phyloP scores from a whole-genome alignment of 2,113 vertebrate genomes.

The Turnix velox region DNA sequence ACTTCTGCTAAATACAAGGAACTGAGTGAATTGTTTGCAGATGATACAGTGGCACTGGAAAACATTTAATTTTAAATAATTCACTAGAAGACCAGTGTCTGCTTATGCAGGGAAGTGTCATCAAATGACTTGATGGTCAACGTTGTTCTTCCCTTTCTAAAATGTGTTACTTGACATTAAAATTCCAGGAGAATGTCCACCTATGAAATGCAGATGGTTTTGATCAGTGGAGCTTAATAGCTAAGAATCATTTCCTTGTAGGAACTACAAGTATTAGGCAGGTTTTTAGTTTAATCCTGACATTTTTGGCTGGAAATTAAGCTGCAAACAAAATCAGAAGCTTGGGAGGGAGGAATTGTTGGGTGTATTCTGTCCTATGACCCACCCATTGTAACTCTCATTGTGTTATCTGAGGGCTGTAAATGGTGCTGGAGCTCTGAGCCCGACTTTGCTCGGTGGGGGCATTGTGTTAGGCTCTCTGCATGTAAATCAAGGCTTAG shows the following conservation, averaged over 20 bases:
- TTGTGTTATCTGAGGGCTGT: neutral
- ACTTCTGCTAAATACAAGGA: conserved; percentile 50
- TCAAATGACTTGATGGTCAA: neutral
- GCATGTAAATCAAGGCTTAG: neutral
- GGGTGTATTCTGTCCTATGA: neutral
- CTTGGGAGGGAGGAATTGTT: neutral
- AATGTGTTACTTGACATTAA: neutral
- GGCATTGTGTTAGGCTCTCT: neutral
- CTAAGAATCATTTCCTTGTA: neutral
- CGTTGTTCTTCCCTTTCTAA: neutral
- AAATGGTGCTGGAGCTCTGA: neutral
- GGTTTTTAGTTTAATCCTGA: neutral
- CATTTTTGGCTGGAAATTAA: neutral
- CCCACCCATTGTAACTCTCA: neutral
- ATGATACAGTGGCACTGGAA: conserved; percentile 6
- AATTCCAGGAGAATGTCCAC: neutral
- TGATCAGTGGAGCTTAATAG: neutral
- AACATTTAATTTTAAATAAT: neutral
- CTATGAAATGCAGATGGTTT: neutral
- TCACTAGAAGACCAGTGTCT: neutral
- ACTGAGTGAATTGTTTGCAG: neutral
- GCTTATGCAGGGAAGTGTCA: neutral
- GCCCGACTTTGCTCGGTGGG: neutral
- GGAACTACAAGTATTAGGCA: neutral
- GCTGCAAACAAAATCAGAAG: neutral